Percentiles rank a stretch among this genome's conserved stretches.
Evolutionary conservation across 2,888 invertebrate species (phyloP).

Genomic region (Drosophila melanocephala): DNA sequence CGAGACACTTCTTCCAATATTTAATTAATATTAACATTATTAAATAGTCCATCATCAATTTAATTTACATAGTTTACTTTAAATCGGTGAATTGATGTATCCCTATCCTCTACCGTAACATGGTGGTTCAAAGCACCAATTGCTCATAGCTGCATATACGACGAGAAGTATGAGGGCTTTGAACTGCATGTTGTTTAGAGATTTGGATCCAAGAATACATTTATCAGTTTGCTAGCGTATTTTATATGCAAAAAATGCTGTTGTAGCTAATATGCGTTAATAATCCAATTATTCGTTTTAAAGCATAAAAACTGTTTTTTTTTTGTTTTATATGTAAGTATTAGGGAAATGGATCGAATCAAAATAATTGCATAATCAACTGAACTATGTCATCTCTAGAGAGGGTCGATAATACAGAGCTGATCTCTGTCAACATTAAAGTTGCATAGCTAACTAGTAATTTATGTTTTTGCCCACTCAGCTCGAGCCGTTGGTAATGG

Average conservation of each 20-base stretch:
- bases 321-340: neutral
- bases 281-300: neutral
- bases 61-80: neutral
- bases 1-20: neutral
- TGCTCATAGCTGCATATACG: neutral
- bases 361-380: constrained; percentile 5
- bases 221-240: neutral
- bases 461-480: constrained; percentile 17
- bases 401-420: neutral
- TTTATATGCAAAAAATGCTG: neutral
- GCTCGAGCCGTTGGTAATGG: constrained; percentile 4
- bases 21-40: neutral
- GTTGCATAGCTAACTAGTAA: constrained; percentile 1
- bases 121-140: neutral
- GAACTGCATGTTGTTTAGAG: neutral
- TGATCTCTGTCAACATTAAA: neutral
- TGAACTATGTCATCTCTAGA: neutral
- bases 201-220: neutral
- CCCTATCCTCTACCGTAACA: neutral
- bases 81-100: neutral
- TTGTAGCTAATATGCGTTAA: neutral
- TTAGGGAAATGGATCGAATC: constrained; percentile 1
- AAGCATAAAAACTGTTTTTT: neutral
- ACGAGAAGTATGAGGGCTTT: neutral
- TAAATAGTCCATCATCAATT: neutral